phyloP scores from a whole-genome alignment of 2,888 invertebrate genomes.

The Torymus texanus region DNA sequence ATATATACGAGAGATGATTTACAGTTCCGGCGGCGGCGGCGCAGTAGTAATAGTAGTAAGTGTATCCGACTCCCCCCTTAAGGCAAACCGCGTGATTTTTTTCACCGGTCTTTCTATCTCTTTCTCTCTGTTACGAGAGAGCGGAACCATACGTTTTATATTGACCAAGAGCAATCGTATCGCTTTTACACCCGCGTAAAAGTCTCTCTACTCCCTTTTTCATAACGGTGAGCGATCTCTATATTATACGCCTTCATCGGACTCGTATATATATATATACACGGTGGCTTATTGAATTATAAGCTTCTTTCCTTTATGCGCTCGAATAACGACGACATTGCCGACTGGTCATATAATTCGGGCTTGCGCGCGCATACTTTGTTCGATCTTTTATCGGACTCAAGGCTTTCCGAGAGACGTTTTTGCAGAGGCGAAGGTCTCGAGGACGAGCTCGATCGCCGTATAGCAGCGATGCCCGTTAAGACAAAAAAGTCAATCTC shows the following conservation, averaged over 20 bases:
- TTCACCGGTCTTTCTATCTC: neutral
- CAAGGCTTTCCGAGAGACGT: neutral
- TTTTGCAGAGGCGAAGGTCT: neutral
- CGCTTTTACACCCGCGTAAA: neutral
- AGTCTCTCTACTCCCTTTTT: neutral
- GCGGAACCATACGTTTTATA: constrained; percentile 7
- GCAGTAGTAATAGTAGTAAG: constrained; percentile 19
- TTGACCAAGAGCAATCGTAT: neutral
- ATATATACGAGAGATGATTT: constrained; percentile 64
- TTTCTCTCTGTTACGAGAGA: neutral
- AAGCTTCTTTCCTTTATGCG: neutral
- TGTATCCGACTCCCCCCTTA: neutral
- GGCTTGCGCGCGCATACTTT: neutral
- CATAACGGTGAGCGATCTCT: no score
- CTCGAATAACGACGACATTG: neutral
- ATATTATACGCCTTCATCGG: no score
- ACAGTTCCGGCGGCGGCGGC: constrained; percentile 60
- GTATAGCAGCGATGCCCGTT: neutral
- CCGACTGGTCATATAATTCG: neutral
- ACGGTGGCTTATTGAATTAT: neutral
- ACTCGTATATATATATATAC: no score
- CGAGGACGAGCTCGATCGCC: constrained; percentile 3
- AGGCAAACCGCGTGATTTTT: neutral
- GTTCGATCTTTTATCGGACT: neutral
- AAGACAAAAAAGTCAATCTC: constrained; percentile 21